Conservation (phyloP, 2,888 invertebrate genomes). For the Nemapogon koenigi region DNA sequence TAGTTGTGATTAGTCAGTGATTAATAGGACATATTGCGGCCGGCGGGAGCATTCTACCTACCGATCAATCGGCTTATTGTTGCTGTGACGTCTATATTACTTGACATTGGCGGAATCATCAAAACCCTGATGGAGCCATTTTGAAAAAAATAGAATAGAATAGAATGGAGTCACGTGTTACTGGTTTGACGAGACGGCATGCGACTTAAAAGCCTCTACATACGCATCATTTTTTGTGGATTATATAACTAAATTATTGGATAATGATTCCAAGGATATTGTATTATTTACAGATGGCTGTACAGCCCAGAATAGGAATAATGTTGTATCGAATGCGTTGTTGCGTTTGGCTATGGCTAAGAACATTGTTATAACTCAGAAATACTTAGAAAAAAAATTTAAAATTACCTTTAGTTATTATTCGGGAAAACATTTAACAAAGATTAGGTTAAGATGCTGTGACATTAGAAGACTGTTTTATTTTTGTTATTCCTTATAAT, state of each 20-base stretch:
- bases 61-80: too few relatives aligned
- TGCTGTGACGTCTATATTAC: too few relatives aligned
- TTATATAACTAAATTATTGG: constrained; percentile 18
- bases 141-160: too few relatives aligned
- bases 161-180: too few relatives aligned
- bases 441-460: background rate
- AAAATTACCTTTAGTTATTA: background rate
- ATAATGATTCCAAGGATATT: constrained; percentile 16
- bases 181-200: constrained; percentile 22
- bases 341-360: background rate
- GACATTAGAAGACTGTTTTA: background rate
- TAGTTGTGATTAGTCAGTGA: too few relatives aligned
- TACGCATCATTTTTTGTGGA: constrained; percentile 21
- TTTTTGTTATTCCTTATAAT: background rate
- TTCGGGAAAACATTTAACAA: background rate
- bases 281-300: constrained; percentile 21
- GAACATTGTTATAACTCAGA: background rate
- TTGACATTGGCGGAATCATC: too few relatives aligned
- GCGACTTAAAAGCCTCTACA: constrained; percentile 20
- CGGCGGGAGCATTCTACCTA: too few relatives aligned
- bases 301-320: constrained; percentile 21
- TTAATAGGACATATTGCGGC: too few relatives aligned
- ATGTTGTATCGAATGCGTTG: constrained; percentile 14
- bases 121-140: too few relatives aligned
- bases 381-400: background rate